These are phyloP conservation scores for Formica selysi DNA, from an alignment of 1,140 invertebrate genomes.

Conservation along the genomic window DNA sequence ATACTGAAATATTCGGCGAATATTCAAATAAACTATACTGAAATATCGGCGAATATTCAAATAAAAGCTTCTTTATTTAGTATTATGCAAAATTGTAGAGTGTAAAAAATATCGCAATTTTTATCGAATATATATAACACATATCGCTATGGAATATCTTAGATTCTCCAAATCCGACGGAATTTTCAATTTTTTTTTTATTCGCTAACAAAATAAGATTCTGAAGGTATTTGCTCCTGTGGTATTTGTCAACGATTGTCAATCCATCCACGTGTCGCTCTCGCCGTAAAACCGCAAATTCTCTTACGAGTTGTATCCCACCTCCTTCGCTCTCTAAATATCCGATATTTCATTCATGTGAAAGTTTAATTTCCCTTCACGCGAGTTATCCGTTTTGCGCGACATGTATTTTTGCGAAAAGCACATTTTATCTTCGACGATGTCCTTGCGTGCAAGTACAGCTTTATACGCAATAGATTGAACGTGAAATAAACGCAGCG, in stretches of 20 bases:
- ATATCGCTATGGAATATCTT: neutral
- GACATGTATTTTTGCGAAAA: neutral
- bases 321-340: neutral
- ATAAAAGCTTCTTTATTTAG: neutral
- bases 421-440: neutral
- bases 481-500: slow-evolving; percentile 10
- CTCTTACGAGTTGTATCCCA: neutral
- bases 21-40: neutral
- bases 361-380: slow-evolving; percentile 23
- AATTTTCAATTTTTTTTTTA: slow-evolving; percentile 68
- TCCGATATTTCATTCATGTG: slow-evolving; percentile 35
- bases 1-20: neutral
- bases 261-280: neutral
- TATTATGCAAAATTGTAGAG: neutral
- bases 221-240: neutral
- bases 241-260: slow-evolving; percentile 9
- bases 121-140: neutral
- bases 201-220: slow-evolving; percentile 39
- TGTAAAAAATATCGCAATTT: neutral
- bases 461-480: neutral
- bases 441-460: neutral
- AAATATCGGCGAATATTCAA: neutral
- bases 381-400: neutral
- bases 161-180: neutral
- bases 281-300: neutral